Base-by-base conservation (phyloP, 2,888 invertebrate genomes). In the Erpobdella octoculata region DNA sequence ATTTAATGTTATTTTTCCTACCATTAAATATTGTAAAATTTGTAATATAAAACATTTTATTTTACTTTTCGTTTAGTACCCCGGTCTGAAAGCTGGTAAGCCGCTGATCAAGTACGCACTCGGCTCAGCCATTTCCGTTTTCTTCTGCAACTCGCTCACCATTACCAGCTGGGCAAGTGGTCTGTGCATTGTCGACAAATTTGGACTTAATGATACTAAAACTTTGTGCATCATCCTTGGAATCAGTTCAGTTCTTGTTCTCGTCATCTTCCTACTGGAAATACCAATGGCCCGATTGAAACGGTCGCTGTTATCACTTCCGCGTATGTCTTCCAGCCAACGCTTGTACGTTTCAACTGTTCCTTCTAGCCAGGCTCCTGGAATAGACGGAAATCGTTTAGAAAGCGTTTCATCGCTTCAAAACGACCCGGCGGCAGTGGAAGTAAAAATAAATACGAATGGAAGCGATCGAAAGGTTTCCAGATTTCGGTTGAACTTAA, bases 151-250 rank as follows among this genome's bases (percentile, higher is more conserved):
- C 38, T 71, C 75, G 1, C 9, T 71, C 0, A 67, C 72, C 38
- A 72, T 75, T 31, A 6, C 68, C 18, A n/a, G 61, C n/a, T 75
- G 75, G 75, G 48, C 70, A 33, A 35, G 71, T 38, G 21, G n/a
- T 28, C 46, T 75, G 62, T 33, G 0, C 15, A 15, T 71, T 18
- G 25, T 72, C 37, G 46, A 62, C 35, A 8, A 15, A 28, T 15
- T 71, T 15, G 15, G 61, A n/a, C 38, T 38, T 25, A 53, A 64
- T n/a, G 25, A 35, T 15, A 72, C 61, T 6, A 9, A 6, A 0
- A 21, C 68, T 6, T 36, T 72, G 64, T 21, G 28, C 15, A 28
- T 69, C 21, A 64, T 31, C 41, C 46, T 71, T 28, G 66, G 21
- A 15, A 31, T 72, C n/a, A 73, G 73, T 12, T 46, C 61, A 25